phyloP scores from a whole-genome alignment of 2,797 vertebrate genomes.

The Gallirallus australis region DNA sequence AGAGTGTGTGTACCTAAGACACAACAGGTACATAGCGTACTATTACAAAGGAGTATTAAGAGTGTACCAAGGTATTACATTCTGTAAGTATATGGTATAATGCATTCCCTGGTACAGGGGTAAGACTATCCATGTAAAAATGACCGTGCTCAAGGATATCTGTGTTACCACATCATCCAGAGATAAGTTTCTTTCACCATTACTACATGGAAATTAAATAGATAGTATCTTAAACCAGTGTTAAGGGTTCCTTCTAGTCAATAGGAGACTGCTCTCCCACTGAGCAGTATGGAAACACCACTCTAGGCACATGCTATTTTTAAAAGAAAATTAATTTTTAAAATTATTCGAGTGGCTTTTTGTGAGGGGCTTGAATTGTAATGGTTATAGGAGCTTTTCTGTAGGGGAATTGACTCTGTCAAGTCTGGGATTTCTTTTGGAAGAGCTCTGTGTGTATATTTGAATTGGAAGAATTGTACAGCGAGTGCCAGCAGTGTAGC shows the following conservation, averaged over 20 bases:
- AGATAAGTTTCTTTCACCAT: neutral
- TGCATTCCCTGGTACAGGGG: neutral
- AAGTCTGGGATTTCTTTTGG: neutral
- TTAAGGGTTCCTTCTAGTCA: neutral
- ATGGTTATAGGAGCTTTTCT: neutral
- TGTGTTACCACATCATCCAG: neutral
- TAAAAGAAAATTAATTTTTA: neutral
- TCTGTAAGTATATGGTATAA: neutral
- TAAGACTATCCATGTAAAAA: neutral
- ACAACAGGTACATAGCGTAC: neutral
- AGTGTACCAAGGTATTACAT: too few species aligned
- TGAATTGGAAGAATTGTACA: neutral
- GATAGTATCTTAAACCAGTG: neutral
- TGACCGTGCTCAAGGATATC: neutral
- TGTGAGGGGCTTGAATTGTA: neutral
- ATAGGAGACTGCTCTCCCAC: neutral
- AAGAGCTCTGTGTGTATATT: accelerated
- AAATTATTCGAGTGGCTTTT: neutral
- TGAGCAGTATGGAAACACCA: neutral
- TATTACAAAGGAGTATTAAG: neutral
- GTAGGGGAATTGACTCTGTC: neutral
- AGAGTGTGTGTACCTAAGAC: neutral
- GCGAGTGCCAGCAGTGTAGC: neutral
- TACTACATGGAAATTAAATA: neutral
- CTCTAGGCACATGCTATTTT: neutral